Percentiles rank a stretch among this genome's conserved stretches.
These are phyloP conservation scores for Poecilia gillii DNA, from an alignment of 2,797 vertebrate genomes.

Conservation along the genomic window DNA sequence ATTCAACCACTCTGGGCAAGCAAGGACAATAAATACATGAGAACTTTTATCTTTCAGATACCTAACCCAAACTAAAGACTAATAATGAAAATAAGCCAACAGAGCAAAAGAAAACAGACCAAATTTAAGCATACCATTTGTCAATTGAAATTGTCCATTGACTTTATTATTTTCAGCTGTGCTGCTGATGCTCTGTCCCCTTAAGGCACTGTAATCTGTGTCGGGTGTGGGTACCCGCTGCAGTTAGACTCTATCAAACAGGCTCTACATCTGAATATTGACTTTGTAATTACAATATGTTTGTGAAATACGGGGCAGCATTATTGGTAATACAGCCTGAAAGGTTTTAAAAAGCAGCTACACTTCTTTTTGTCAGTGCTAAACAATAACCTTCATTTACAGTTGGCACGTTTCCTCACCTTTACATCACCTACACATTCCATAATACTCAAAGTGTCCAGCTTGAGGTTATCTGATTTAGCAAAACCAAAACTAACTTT, in stretches of 20 bases:
- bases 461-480: neutral
- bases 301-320: neutral
- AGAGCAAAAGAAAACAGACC: neutral
- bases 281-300: neutral
- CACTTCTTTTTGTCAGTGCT: neutral
- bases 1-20: neutral
- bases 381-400: slow-evolving; percentile 1
- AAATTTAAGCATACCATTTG: neutral
- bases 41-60: neutral
- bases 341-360: neutral
- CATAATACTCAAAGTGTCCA: neutral
- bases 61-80: neutral
- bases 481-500: neutral
- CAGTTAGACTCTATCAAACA: neutral
- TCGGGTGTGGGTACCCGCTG: neutral
- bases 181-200: neutral
- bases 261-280: neutral
- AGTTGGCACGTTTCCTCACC: neutral
- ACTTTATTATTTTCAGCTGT: neutral
- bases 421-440: neutral
- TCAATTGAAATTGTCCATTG: neutral
- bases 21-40: neutral
- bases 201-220: neutral
- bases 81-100: neutral
- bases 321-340: neutral